phyloP scores from a whole-genome alignment of 2,113 vertebrate species.

The Channa argus region DNA sequence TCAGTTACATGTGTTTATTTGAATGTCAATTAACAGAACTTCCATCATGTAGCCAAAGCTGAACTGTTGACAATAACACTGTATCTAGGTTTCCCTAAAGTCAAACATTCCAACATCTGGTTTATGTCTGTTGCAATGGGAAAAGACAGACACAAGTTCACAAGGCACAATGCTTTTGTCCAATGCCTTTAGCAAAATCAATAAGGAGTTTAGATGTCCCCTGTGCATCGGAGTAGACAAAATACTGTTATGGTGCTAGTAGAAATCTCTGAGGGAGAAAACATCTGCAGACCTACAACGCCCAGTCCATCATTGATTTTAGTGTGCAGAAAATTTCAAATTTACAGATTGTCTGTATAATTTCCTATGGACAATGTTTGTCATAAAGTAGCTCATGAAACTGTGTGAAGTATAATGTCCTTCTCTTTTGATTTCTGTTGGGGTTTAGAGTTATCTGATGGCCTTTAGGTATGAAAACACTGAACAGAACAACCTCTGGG shows the following conservation, averaged over 20 bases:
- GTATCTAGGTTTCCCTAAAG: not conserved
- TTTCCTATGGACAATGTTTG: too few relatives aligned
- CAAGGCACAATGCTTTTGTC: not conserved
- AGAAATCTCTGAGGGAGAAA: not conserved
- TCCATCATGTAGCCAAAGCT: not conserved
- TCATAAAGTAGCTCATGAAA: not conserved
- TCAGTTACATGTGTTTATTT: constrained; percentile 8
- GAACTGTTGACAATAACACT: constrained; percentile 8
- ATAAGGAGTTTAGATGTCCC: not conserved
- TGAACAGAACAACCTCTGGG: constrained; percentile 74
- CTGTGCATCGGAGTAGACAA: not conserved
- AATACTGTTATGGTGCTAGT: too few relatives aligned
- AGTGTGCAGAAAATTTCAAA: not conserved
- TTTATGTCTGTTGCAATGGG: not conserved
- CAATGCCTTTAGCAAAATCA: not conserved
- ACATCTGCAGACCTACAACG: not conserved
- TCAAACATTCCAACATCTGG: constrained; percentile 45
- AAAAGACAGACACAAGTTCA: not conserved
- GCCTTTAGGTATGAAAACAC: constrained; percentile 49
- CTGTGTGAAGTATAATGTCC: not conserved
- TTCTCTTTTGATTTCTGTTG: not conserved
- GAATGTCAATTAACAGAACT: not conserved
- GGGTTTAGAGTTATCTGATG: constrained; percentile 73
- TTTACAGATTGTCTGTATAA: too few relatives aligned
- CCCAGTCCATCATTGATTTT: not conserved